phyloP scores from a whole-genome alignment of 2,113 vertebrate species.

The Riparia riparia region DNA sequence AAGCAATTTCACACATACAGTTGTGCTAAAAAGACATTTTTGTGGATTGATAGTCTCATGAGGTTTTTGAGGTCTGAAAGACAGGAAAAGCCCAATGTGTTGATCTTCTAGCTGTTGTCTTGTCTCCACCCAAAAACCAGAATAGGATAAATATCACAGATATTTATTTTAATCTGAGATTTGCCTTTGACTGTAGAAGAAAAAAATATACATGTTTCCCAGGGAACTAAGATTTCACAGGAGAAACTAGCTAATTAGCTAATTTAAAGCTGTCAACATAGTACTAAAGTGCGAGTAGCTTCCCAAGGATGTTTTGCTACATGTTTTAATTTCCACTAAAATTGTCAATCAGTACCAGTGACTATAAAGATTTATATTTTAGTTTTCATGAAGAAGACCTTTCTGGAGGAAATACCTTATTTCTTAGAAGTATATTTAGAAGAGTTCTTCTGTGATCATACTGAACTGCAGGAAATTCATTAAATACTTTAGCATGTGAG shows the following conservation, averaged over 20 bases:
- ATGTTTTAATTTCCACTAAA: background rate
- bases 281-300: background rate
- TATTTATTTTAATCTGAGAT: background rate
- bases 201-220: background rate
- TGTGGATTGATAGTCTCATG: background rate
- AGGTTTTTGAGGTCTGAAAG: background rate
- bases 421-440: background rate
- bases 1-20: background rate
- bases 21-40: conserved; percentile 1
- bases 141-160: background rate
- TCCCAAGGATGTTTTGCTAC: background rate
- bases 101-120: background rate
- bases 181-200: background rate
- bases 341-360: background rate
- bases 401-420: background rate
- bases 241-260: background rate
- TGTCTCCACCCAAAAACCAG: background rate
- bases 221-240: background rate
- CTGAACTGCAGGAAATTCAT: background rate
- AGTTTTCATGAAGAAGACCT: background rate
- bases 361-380: background rate
- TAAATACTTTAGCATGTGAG: background rate
- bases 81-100: background rate
- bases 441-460: background rate
- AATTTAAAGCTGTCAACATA: background rate